Base-by-base conservation (phyloP, 2,888 invertebrate genomes). In the Caenorhabditis doughertyi region DNA sequence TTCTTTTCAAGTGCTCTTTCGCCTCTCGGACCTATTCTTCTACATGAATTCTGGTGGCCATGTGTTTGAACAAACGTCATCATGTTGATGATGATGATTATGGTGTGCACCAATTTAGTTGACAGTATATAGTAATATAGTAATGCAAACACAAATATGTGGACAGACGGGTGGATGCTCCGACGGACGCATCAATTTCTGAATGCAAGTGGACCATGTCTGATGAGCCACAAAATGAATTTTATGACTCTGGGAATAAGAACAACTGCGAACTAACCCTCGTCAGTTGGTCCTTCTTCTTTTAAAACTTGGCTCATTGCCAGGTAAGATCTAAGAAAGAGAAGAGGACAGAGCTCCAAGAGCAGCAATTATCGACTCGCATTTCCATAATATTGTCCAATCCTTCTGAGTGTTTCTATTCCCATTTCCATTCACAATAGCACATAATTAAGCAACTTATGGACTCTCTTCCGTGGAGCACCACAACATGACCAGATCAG, bases 361-460 rank as follows among this genome's bases (percentile, higher is more conserved):
- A 32, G 56, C 32, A 42, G 58, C 74, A 76, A 76, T 76, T 67
- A 76, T 76, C 49, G 51, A 7, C 23, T 77, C 77, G 35, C 68
- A 77, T 77, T 77, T 68, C 77, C 68, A 77, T 77, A 77, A 68
- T 77, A 55, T 53, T 62, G 67, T 39, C 32, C 49, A 21, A 39
- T 11, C 21, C n/a, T 29, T 18, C 55, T 13, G 42, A 65, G 73
- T 62, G 53, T 56, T 65, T 64, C 65, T 18, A 51, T 74, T 65
- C 47, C 65, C 27, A 51, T 74, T 65, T 55, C 56, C 53, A 23
- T 58, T 68, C 68, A 77, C 77, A 77, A 77, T 77, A 77, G 77
- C 77, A 68, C 77, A 77, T 77, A 77, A 77, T 77, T 77, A 77
- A 77, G 68, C 55, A 77, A 77, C 77, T 77, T 77, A 77, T 77